Evolutionary conservation across 1,140 invertebrate genomes (phyloP).

Genomic region (Cylas formicarius): DNA sequence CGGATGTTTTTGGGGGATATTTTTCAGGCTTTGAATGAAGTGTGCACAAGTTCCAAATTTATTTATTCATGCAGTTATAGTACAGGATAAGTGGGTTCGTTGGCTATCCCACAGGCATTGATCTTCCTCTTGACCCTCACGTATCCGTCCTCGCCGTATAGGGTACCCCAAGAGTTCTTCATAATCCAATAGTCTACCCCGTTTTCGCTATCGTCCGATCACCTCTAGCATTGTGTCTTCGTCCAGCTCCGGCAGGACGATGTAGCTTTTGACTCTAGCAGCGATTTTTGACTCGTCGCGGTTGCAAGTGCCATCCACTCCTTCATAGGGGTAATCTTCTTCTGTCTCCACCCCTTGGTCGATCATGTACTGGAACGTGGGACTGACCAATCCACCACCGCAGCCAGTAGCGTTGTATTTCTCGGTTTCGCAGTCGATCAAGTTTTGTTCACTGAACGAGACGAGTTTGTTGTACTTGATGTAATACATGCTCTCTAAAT

Average conservation of each 20-base stretch:
- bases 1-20: too few relatives aligned
- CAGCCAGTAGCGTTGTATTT: constrained; percentile 73
- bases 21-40: too few relatives aligned
- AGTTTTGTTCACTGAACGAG: constrained; percentile 16
- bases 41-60: too few relatives aligned
- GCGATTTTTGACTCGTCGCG: constrained; percentile 57
- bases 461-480: constrained; percentile 41
- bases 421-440: constrained; percentile 12
- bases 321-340: constrained; percentile 79
- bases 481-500: constrained; percentile 9
- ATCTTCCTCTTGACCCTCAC: constrained; percentile 76
- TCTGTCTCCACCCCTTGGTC: constrained; percentile 81
- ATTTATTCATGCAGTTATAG: too few relatives aligned
- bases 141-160: constrained; percentile 82
- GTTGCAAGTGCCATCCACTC: constrained; percentile 56
- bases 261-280: constrained; percentile 68
- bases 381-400: constrained; percentile 88
- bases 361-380: constrained; percentile 84
- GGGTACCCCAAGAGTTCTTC: constrained; percentile 76
- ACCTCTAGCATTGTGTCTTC: constrained; percentile 64
- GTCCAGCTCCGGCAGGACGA: constrained; percentile 53
- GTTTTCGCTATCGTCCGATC: constrained; percentile 55
- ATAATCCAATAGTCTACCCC: constrained; percentile 72
- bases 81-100: constrained; percentile 70
- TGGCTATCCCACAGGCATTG: constrained; percentile 87